Percentiles rank a stretch among this genome's conserved stretches.
phyloP scores from a whole-genome alignment of 1,140 invertebrate species.

The Hypsibius dujardini region DNA sequence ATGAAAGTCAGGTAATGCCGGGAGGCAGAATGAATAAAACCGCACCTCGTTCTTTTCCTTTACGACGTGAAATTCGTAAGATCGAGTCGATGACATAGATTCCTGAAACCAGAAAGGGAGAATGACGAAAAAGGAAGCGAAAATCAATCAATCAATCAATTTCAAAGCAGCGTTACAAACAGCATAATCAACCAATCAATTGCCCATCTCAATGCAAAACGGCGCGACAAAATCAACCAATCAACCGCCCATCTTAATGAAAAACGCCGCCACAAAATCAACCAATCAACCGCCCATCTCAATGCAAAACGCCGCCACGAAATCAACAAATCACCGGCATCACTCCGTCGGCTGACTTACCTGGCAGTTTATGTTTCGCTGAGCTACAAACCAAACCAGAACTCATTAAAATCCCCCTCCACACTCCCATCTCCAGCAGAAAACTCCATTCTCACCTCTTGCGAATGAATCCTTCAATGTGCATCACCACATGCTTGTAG shows the following conservation, averaged over 20 bases:
- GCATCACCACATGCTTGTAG: slow-evolving; percentile 98
- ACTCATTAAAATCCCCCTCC: slow-evolving; percentile 5
- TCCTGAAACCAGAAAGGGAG: slow-evolving; percentile 51
- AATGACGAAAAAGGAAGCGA: no score
- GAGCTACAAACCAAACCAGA: slow-evolving; percentile 18
- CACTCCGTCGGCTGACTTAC: neutral
- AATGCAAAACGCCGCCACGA: no score
- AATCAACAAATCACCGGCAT: no score
- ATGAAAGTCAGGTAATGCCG: slow-evolving; percentile 31
- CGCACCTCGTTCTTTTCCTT: slow-evolving; percentile 31
- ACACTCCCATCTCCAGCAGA: no score
- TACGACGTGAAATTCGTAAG: slow-evolving; percentile 84
- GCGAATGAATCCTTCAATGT: slow-evolving; percentile 45
- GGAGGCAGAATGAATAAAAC: neutral
- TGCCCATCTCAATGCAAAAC: no score
- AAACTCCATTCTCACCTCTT: slow-evolving; percentile 36
- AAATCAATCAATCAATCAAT: no score
- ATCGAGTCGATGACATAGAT: slow-evolving; percentile 98
- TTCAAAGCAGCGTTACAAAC: no score
- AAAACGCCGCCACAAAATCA: no score
- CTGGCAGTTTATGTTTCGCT: slow-evolving; percentile 7
- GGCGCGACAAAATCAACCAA: no score
- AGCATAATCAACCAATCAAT: no score
- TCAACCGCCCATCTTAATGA: no score
- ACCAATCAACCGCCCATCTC: no score